A percentile compares a stretch with the other conserved stretches of the same genome.
Conservation (phyloP, 1,140 invertebrate species). For the Daktulosphaira vitifoliae region DNA sequence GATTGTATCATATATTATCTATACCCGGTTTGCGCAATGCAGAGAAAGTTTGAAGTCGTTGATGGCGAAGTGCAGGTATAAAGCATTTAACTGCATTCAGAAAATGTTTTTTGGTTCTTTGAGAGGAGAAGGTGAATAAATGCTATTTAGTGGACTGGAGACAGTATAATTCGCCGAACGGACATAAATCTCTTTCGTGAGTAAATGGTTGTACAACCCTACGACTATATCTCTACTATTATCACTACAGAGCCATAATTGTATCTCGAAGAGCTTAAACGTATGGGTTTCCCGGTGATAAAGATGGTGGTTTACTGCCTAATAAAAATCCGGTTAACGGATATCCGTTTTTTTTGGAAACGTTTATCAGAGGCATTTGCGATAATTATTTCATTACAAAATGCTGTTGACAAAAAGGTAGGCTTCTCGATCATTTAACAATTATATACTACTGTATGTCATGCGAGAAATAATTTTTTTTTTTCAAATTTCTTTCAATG, state of each 20-base stretch:
- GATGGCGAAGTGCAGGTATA: too few relatives aligned
- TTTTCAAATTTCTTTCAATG: too few relatives aligned
- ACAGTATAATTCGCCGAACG: conserved; percentile 19
- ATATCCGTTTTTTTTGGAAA: neutral
- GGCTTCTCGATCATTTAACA: too few relatives aligned
- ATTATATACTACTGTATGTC: too few relatives aligned
- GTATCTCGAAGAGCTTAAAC: neutral
- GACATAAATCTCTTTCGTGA: conserved; percentile 18
- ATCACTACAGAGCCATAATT: neutral
- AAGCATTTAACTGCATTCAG: conserved; percentile 22
- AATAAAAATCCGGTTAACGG: conserved; percentile 29
- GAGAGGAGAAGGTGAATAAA: neutral
- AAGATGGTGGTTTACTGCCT: conserved; percentile 8
- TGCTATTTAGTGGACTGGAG: neutral
- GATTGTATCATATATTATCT: too few relatives aligned
- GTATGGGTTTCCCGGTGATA: neutral
- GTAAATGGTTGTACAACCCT: neutral
- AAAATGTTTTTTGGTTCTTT: too few relatives aligned
- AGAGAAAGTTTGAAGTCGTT: neutral
- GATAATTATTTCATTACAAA: neutral
- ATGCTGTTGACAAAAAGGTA: too few relatives aligned
- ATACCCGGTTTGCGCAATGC: conserved; percentile 8
- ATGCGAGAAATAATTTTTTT: too few relatives aligned
- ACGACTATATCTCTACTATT: too few relatives aligned
- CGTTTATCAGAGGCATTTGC: too few relatives aligned